These are phyloP conservation scores for Stenodera caucasica DNA, from an alignment of 2,888 invertebrate genomes.

Conservation along the genomic window DNA sequence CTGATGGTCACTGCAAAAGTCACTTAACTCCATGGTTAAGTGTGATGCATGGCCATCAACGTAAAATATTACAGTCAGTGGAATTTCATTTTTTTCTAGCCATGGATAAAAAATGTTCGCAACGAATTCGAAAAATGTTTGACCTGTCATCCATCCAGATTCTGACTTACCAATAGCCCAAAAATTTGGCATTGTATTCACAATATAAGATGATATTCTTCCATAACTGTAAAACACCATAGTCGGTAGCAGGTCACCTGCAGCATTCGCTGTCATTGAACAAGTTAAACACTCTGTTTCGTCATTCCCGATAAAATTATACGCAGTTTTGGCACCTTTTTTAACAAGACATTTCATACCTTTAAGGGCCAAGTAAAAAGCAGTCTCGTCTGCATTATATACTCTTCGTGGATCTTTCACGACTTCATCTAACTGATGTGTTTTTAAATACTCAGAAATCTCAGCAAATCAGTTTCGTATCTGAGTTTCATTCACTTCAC, in stretches of 20 bases:
- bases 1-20: constrained; percentile 13
- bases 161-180: neutral
- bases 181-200: neutral
- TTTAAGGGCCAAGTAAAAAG: constrained; percentile 18
- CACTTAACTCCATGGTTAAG: constrained; percentile 17
- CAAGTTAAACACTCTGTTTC: constrained; percentile 20
- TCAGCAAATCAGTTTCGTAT: constrained; percentile 18
- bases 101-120: constrained; percentile 12
- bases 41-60: constrained; percentile 15
- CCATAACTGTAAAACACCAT: constrained; percentile 12
- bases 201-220: constrained; percentile 9
- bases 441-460: constrained; percentile 10
- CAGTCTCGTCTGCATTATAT: constrained; percentile 13
- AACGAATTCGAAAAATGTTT: neutral
- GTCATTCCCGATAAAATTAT: neutral
- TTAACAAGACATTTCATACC: constrained; percentile 12
- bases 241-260: constrained; percentile 15
- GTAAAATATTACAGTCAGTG: neutral
- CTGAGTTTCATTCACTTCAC: constrained; percentile 17
- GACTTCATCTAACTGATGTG: constrained; percentile 4
- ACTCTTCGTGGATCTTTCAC: too few species aligned
- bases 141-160: neutral
- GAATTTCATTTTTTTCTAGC: neutral
- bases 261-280: constrained; percentile 21
- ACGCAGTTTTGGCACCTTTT: constrained; percentile 11